Percentiles rank a stretch among this genome's conserved stretches.
These are phyloP conservation scores for Lepeophtheirus salmonis DNA, from an alignment of 1,140 invertebrate species.

Conservation along the genomic window DNA sequence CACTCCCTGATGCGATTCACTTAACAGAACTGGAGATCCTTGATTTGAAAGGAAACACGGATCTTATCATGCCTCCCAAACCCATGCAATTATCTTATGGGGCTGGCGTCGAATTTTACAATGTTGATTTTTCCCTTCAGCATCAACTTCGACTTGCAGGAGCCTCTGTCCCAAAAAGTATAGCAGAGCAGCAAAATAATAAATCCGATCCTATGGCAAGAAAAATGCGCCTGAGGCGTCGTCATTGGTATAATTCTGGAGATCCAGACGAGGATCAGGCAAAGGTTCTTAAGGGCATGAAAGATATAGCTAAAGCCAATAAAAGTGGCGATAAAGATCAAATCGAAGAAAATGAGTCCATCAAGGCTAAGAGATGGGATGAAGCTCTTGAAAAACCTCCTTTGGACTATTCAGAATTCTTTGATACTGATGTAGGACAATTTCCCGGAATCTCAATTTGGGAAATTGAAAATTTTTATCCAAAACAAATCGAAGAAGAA, in stretches of 20 bases:
- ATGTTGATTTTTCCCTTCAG: slow-evolving; percentile 95
- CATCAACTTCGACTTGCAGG: slow-evolving; percentile 80
- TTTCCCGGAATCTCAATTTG: slow-evolving; percentile 68
- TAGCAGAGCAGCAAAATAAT: slow-evolving; percentile 1
- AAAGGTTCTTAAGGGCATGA: slow-evolving; percentile 92
- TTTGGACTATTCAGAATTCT: slow-evolving; percentile 96
- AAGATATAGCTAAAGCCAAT: slow-evolving; percentile 64
- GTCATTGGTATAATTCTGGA: slow-evolving; percentile 44
- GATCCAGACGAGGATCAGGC: slow-evolving; percentile 77
- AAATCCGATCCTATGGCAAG: slow-evolving; percentile 63
- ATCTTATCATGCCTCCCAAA: slow-evolving; percentile 93
- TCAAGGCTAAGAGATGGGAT: slow-evolving; percentile 49
- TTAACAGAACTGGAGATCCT: slow-evolving; percentile 57
- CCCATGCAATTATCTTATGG: slow-evolving; percentile 50
- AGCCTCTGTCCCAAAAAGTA: slow-evolving; percentile 41
- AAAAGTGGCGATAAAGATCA: slow-evolving; percentile 21
- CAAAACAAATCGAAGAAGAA: slow-evolving; percentile 59
- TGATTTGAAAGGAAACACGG: slow-evolving; percentile 70
- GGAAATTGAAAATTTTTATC: slow-evolving; percentile 98
- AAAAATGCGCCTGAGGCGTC: slow-evolving; percentile 62
- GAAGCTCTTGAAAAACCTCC: slow-evolving; percentile 84
- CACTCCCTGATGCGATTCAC: slow-evolving; percentile 91
- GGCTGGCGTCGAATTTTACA: slow-evolving; percentile 83
- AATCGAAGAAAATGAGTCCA: slow-evolving; percentile 14
- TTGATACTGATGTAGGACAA: slow-evolving; percentile 90